Conservation (phyloP, 2,113 vertebrate genomes). For the Hassar affinis region DNA sequence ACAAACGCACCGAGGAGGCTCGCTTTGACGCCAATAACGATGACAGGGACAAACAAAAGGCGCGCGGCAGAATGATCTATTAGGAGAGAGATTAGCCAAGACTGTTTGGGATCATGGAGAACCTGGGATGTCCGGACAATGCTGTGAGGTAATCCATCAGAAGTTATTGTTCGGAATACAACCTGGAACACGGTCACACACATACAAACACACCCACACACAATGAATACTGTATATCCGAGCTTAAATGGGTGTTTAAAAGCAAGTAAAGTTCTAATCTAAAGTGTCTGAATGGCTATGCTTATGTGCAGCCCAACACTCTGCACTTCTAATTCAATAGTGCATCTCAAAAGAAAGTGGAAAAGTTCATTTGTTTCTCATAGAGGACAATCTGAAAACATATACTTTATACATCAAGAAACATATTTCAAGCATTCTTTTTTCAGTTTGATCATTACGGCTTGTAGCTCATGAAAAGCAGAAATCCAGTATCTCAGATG, state of each 20-base stretch:
- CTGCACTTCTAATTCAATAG: not conserved
- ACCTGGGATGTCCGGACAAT: constrained; percentile 31
- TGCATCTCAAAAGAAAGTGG: too few species aligned
- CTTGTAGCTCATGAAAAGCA: too few species aligned
- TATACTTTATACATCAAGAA: too few species aligned
- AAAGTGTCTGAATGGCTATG: not conserved
- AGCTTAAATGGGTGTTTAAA: not conserved
- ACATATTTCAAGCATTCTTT: too few species aligned
- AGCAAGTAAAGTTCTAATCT: not conserved
- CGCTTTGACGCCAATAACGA: constrained; percentile 46
- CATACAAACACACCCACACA: constrained; percentile 12
- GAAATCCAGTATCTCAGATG: too few species aligned
- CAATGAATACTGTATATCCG: not conserved
- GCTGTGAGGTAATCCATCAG: constrained; percentile 40
- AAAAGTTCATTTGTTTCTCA: too few species aligned
- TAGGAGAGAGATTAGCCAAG: constrained; percentile 43
- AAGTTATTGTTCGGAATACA: constrained; percentile 18
- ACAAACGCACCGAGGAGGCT: constrained; percentile 39
- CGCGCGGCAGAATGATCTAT: constrained; percentile 45
- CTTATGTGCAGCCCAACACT: not conserved
- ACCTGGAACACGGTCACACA: not conserved
- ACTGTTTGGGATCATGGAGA: constrained; percentile 39
- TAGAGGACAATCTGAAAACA: too few species aligned
- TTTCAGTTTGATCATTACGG: too few species aligned
- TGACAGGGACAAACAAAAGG: constrained; percentile 44